A percentile compares a stretch with the other conserved stretches of the same genome.
Evolutionary conservation across 2,888 invertebrate species (phyloP).

Genomic region (Oithona nana): DNA sequence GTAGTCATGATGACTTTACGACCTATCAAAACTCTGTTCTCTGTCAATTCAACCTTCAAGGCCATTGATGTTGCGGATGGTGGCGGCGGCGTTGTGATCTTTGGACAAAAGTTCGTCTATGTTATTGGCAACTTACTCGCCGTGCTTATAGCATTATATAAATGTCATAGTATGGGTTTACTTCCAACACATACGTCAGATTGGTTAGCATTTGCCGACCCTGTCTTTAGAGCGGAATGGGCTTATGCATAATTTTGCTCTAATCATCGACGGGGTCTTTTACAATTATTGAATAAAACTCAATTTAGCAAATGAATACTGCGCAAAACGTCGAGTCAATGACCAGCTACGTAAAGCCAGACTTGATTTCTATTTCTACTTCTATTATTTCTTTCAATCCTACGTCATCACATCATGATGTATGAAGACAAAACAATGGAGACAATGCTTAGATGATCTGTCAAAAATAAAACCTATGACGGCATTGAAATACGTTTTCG

Average conservation of each 20-base stretch:
- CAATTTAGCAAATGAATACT: no score
- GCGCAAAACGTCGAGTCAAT: no score
- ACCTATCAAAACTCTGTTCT: conserved; percentile 83
- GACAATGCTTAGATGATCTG: no score
- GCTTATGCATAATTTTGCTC: conserved; percentile 8
- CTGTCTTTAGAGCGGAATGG: conserved; percentile 53
- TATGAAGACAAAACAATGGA: no score
- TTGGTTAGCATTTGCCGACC: conserved; percentile 92
- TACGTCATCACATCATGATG: no score
- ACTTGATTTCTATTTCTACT: no score
- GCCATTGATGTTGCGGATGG: conserved; percentile 20
- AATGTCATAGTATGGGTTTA: conserved; percentile 93
- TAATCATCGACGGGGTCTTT: no score
- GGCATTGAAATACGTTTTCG: no score
- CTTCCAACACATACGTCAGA: conserved; percentile 92
- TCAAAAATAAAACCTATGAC: no score
- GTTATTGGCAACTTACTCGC: conserved; percentile 82
- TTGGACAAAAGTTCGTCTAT: conserved; percentile 75
- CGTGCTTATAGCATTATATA: conserved; percentile 75
- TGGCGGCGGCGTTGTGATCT: conserved; percentile 16
- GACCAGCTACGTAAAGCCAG: no score
- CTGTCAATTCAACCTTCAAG: conserved; percentile 37
- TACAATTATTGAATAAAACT: no score
- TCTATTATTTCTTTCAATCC: no score
- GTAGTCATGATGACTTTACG: conserved; percentile 95